Base-by-base conservation (phyloP, 2,113 vertebrate species). In the Pituophis catenifer region DNA sequence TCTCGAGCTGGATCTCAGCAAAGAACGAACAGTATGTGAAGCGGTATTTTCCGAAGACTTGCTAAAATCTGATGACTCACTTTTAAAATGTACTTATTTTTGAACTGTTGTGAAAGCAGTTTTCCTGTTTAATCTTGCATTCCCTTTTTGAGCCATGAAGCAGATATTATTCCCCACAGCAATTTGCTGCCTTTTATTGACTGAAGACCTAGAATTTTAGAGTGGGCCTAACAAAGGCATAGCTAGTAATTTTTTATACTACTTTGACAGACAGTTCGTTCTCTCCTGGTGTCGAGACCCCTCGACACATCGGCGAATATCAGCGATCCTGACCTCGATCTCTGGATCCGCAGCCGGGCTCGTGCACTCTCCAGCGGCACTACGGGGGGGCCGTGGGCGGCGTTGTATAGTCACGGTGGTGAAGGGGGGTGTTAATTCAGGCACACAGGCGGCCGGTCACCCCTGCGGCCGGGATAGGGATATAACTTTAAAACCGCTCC, bases 261-360 rank as follows among this genome's bases (percentile, higher is more conserved):
- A 93, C 93, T 94, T 91, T 96, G 90, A 95, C 59, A 94, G 58
- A 10, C 89, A 57, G 1, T 86, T 96, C 53, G 94, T 95, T 95
- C 48, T 44, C 6, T 52, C 29, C 85, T 13, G 85, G 95, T n/a
- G n/a, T n/a, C n/a, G n/a, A n/a, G n/a, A n/a, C n/a, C n/a, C n/a
- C n/a, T n/a, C n/a, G n/a, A n/a, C n/a, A n/a, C n/a, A n/a, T n/a
- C n/a, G n/a, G n/a, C n/a, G n/a, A n/a, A n/a, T n/a, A n/a, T n/a
- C n/a, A n/a, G n/a, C n/a, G n/a, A n/a, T n/a, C n/a, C n/a, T n/a
- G n/a, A n/a, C n/a, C n/a, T n/a, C n/a, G n/a, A n/a, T n/a, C n/a
- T n/a, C n/a, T n/a, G n/a, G n/a, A n/a, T n/a, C n/a, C n/a, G n/a
- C n/a, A n/a, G n/a, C n/a, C n/a, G n/a, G n/a, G n/a, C n/a, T n/a